Evolutionary conservation across 2,888 invertebrate species (phyloP), one percentile per base, ranked within the genome.

Genomic region (Melipona beecheii): DNA sequence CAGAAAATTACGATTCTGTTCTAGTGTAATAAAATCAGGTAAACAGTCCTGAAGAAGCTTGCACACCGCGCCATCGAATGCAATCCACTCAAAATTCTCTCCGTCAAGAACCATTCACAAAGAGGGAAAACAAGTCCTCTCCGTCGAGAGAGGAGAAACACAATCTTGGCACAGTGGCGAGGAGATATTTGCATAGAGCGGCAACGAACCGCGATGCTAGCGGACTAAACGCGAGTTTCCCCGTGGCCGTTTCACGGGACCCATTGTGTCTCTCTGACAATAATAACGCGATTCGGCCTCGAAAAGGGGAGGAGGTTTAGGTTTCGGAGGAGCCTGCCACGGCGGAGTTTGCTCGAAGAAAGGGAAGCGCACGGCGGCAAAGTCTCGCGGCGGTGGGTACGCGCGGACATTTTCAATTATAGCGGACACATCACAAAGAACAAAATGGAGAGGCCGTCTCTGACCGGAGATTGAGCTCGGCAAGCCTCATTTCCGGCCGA

Each of bases 401-500:
- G 66, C 75, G 68, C 64, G 75, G 85, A 81, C 78, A 85, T 86
- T 85, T 86, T 86, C 85, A 81, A 86, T 85, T 86, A 85, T 76
- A 56, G 81, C 80, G 62, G 66, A 70, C 78, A 75, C 80, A 75
- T 86, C 74, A 71, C 81, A 78, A 78, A 75, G 81, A 86, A 83
- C 79, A 87, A 85, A 83, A 75, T 58, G 79, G 71, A 68, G 79
- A 74, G 71, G 75, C 76, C 76, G 75, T 86, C 70, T 62, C 75
- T 82, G 82, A 85, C 84, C 88, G 84, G 82, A 90, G 83, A 88
- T 85, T 86, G 83, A 83, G 54, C 75, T 83, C 79, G 79, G 83
- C 79, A 73, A 82, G 78, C 62, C 83, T 88, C 85, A 87, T 87
- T 87, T 87, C 83, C 84, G 81, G 68, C 73, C 54, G 69, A 80